Evolutionary conservation across 2,888 invertebrate genomes (phyloP), one percentile per base, ranked within the genome.

Genomic region (Pherbina coryleti): DNA sequence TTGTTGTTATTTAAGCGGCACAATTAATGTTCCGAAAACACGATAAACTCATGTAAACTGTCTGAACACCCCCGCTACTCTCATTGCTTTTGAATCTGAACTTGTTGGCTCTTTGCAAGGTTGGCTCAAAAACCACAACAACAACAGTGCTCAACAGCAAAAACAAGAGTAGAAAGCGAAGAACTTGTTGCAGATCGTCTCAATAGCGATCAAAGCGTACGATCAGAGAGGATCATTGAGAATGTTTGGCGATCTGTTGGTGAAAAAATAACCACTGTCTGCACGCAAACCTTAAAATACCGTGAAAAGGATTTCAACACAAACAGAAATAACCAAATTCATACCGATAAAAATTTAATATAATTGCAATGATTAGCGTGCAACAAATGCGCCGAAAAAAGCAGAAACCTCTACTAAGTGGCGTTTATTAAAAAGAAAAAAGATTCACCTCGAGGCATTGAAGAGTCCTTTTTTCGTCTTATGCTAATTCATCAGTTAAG

Each of bases 21-120:
- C 75, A 83, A 83, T 83, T 83, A 83, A 83, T 83, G 83, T 82
- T 82, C 80, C 82, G 64, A 79, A 79, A 80, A 82, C 83, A 83
- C 83, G 83, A 82, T 78, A 83, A 83, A 82, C 69, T 79, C 83
- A 64, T 83, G 83, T 83, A 81, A 81, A 78, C 79, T 83, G 83
- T 83, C 83, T 34, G 57, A n/a, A 14, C 25, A 17, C 44, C 14
- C 14, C 25, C 25, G 5, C 14, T 49, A 34, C 14, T 28, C 9
- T 2, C 28, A 25, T 25, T 44, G 9, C 62, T 17, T 28, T 7
- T 28, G 31, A 5, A 70, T 34, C 5, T 28, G 7, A 4, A n/a
- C 34, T n/a, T 34, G 49, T 9, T 19, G 2, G 8, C 34, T 5
- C n/a, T 8, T 67, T 22, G 44, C 22, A 19, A 44, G 37, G 19